phyloP scores from a whole-genome alignment of 2,797 vertebrate genomes.

The Amblyraja radiata region DNA sequence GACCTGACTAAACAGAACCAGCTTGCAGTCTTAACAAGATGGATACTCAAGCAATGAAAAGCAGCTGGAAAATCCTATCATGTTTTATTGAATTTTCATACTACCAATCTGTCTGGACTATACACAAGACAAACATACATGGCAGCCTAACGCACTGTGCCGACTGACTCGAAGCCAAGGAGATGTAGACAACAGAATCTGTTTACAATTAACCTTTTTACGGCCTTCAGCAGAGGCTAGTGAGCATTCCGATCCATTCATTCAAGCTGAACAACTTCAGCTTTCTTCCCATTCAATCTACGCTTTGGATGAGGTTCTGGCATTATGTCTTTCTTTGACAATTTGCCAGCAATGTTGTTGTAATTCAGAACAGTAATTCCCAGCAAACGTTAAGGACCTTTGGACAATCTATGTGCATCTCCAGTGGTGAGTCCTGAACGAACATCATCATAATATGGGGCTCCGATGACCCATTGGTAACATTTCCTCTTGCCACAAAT shows the following conservation, averaged over 20 bases:
- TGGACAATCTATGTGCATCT: not conserved
- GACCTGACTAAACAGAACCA: slow-evolving; percentile 34
- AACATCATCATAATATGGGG: not conserved
- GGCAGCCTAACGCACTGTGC: not conserved
- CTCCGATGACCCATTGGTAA: not conserved
- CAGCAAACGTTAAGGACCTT: not conserved
- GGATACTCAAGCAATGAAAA: slow-evolving; percentile 31
- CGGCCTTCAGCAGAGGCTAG: not conserved
- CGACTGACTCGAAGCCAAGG: not conserved
- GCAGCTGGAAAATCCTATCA: slow-evolving; percentile 31
- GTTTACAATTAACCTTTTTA: slow-evolving; percentile 29
- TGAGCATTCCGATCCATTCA: slow-evolving; percentile 12
- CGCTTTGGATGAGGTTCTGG: not conserved
- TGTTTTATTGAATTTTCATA: slow-evolving; percentile 35
- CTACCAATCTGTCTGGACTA: not conserved
- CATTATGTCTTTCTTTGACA: not conserved
- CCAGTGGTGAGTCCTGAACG: not conserved
- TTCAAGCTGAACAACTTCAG: not conserved
- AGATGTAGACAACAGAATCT: not conserved
- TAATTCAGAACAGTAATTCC: not conserved
- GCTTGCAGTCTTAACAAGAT: slow-evolving; percentile 23
- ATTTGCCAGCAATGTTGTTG: not conserved
- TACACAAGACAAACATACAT: not conserved
- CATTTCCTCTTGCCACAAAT: not conserved
- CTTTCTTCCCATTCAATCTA: not conserved